Percentiles rank a stretch among this genome's conserved stretches.
Conservation (phyloP, 1,140 invertebrate genomes). For the Apolygus lucorum region DNA sequence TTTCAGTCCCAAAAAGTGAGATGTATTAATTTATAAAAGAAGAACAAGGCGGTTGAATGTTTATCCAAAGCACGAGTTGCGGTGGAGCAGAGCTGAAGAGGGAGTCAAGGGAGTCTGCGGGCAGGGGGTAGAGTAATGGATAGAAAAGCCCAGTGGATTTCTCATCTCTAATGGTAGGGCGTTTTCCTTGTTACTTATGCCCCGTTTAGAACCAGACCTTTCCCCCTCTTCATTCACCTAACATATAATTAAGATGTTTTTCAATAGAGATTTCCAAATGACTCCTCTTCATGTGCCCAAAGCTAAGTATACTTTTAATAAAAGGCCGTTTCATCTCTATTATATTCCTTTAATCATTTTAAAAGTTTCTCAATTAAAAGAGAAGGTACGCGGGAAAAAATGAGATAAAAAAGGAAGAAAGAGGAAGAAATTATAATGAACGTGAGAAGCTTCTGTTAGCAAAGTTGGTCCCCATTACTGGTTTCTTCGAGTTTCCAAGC, state of each 20-base stretch:
- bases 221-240: background rate
- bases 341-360: conserved; percentile 2
- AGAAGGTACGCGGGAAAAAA: background rate
- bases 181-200: conserved; percentile 1
- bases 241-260: conserved; percentile 2
- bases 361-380: background rate
- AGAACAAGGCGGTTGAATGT: no score
- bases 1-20: no score
- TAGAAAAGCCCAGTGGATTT: background rate
- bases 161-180: background rate
- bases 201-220: background rate
- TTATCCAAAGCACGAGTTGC: background rate
- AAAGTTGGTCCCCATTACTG: background rate
- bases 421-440: background rate
- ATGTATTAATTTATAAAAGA: no score
- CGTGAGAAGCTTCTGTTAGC: background rate
- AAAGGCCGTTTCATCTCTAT: background rate
- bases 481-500: background rate
- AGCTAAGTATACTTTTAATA: conserved; percentile 2
- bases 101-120: background rate
- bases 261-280: conserved; percentile 1
- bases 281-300: background rate
- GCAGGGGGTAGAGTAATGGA: background rate
- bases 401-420: background rate
- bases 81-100: background rate